Base-by-base conservation (phyloP, 2,888 invertebrate species). In the Dasypogon diadema region DNA sequence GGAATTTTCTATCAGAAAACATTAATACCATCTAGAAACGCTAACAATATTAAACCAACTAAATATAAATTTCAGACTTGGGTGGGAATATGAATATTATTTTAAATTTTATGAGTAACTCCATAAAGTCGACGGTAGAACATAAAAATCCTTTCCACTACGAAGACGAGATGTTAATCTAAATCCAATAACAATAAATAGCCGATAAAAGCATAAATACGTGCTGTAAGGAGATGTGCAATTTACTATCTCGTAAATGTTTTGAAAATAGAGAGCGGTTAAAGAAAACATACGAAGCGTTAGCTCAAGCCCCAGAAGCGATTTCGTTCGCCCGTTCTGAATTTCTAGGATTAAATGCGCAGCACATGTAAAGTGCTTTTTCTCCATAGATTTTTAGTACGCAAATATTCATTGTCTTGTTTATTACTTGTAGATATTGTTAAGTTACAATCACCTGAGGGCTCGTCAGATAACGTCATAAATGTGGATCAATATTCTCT, bases 161-260 rank as follows among this genome's bases (percentile, higher is more conserved):
- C n/a, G 60, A 26, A 60, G 22, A 37, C 60, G 60, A 46, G 65
- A 65, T 65, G 26, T 24, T 46, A 65, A 65, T 65, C 65, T 48
- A 48, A 65, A 26, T 24, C 12, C 65, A 65, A 65, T 65, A 65
- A 65, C 24, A 65, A 65, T 65, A 65, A 65, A 65, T 42, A 24
- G 26, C 37, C 46, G 37, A 65, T 51, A 51, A 42, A 42, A 21
- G 51, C 18, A 51, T 21, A 51, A 65, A 42, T 46, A 65, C 16
- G 10, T 16, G 42, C 18, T 26, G 5, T 22, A 46, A 18, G 46
- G 24, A 16, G 14, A 65, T 46, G 65, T 48, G 26, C 65, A 65
- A 24, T 65, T 65, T 46, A 65, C 46, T 22, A 22, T 37, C 65
- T 65, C 46, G 65, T 65, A 24, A 65, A 65, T 65, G 65, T 65